Evolutionary conservation across 2,888 invertebrate species (phyloP).

Genomic region (Busseola fusca): DNA sequence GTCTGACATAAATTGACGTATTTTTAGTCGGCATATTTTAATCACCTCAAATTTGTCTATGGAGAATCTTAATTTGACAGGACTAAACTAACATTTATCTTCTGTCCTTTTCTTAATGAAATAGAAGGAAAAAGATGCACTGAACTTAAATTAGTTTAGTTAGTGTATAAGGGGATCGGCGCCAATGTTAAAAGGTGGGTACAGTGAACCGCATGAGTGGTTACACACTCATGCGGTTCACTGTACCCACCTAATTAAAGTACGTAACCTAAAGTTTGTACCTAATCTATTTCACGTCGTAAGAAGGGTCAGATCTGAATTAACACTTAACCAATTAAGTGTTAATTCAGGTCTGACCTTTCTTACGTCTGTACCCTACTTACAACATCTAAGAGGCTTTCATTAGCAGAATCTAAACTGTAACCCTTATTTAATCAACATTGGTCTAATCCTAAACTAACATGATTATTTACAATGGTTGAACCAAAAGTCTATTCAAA

Average conservation of each 20-base stretch:
- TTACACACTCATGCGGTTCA: not conserved
- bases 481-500: not conserved
- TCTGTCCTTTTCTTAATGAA: too few relatives aligned
- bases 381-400: slow-evolving; percentile 30
- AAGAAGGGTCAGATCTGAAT: too few relatives aligned
- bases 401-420: slow-evolving; percentile 31
- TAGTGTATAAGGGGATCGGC: too few relatives aligned
- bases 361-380: slow-evolving; percentile 10
- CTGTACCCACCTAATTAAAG: not conserved
- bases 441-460: slow-evolving; percentile 14
- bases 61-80: too few relatives aligned
- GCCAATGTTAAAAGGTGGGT: too few relatives aligned
- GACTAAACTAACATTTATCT: too few relatives aligned
- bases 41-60: too few relatives aligned
- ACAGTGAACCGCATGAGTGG: too few relatives aligned
- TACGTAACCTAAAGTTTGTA: not conserved
- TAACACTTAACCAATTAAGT: not conserved
- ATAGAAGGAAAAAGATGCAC: too few relatives aligned
- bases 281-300: slow-evolving; percentile 1
- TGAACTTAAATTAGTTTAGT: too few relatives aligned
- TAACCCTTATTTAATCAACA: slow-evolving; percentile 26
- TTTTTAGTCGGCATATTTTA: too few relatives aligned
- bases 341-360: slow-evolving; percentile 1
- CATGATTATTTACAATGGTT: slow-evolving; percentile 10
- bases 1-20: too few relatives aligned